Base-by-base conservation (phyloP, 2,888 invertebrate species). In the Elysia crispata region DNA sequence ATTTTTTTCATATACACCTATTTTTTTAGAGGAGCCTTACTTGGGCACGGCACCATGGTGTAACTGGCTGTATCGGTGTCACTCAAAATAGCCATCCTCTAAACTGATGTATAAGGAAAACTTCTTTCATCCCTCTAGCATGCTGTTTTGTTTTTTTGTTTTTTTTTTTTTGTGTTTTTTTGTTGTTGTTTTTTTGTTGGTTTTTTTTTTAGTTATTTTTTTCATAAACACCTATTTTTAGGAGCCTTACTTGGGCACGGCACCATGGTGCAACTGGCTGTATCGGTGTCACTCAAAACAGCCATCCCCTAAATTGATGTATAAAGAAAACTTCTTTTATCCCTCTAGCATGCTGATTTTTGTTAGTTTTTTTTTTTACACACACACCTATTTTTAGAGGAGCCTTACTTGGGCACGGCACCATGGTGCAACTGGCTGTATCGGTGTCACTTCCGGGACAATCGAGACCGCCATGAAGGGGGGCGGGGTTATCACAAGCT, bases 401-500 rank as follows among this genome's bases (percentile, higher is more conserved):
- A 20, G 60, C 76, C 76, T 54, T 23, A 76, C 76, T 50, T 28
- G 76, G 30, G 60, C 76, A 76, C 1, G 66, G 41, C 5, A 25
- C 8, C 66, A 66, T 49, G 23, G 64, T 66, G 28, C 77, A 77
- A 0, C 50, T 31, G 20, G 23, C 31, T 6, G 54, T 57, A 1
- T 31, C 57, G 0, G 69, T n/a, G 64, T 41, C 20, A 28, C 18
- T 49, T 1, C 70, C 77, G n/a, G 77, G 18, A n/a, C 83, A 83
- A 33, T 73, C 28, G 23, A 31, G 54, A n/a, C 84, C 85, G 20
- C 72, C 77, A 72, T 83, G 79, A 28, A 33, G 33, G n/a, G 85
- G 85, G 11, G 73, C 49, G 1, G 85, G 85, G 57, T 79, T 70
- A 13, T 69, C 79, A 73, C 85, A 84, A 1, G 73, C 30, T n/a